Base-by-base conservation (phyloP, 2,888 invertebrate genomes). In the Hyles lineata region DNA sequence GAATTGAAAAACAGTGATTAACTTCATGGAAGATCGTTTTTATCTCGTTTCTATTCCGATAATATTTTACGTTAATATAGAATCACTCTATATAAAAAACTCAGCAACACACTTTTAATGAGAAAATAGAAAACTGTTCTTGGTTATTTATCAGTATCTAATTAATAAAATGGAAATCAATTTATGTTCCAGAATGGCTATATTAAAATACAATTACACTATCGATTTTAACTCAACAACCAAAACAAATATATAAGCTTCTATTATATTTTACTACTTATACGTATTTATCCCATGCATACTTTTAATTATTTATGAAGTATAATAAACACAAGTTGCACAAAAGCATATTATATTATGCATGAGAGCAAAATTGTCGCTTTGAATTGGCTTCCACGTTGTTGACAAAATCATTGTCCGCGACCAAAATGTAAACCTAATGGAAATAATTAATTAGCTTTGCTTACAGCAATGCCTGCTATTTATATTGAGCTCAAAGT, bases 331-430 rank as follows among this genome's bases (percentile, higher is more conserved):
- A 58, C 32, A 6, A 63, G 17, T 29, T 35, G 72, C 72, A 67
- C 58, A 58, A 67, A 59, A 9, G 8, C 8, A 67, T 43, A 21
- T 25, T 72, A n/a, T 61, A 62, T 70, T 76, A 77, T 80, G 87
- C 87, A 87, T 87, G 87, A 76, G 76, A 77, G 80, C 83, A 83
- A 78, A 76, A 75, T 72, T 58, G 17, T 75, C 74, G 86, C 86
- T 85, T 84, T 83, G 82, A 83, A 82, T 82, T 84, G 83, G 86
- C 86, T 86, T 86, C 7, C 19, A 60, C 7, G 25, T 59, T 60
- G 23, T 25, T 70, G 19, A 59, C 23, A 43, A 60, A 70, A 29
- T 63, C 19, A 19, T 11, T 29, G 32, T 29, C 17, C 9, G 32
- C 69, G 29, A 17, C 23, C 6, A 67, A 25, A 55, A 43, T 52